These are phyloP conservation scores for Myotis yumanensis DNA, from an alignment of 2,113 vertebrate species.

Conservation along the genomic window DNA sequence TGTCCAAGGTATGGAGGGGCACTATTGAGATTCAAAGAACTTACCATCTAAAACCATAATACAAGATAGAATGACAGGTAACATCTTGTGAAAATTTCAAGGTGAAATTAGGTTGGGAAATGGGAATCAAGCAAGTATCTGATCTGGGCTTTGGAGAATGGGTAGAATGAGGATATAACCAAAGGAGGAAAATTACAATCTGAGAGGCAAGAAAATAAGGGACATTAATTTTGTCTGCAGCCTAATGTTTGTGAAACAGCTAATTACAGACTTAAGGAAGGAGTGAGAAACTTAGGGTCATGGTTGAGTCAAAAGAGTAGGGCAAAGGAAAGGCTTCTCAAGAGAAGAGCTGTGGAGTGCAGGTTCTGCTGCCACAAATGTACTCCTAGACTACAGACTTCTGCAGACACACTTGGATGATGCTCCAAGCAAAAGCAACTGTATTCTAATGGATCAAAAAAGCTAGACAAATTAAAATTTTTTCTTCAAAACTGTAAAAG, in stretches of 20 bases:
- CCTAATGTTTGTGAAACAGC: neutral
- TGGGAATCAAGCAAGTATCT: neutral
- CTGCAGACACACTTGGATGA: neutral
- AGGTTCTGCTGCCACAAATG: neutral
- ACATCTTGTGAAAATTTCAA: neutral
- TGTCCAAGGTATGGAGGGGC: neutral
- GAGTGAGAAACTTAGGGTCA: neutral
- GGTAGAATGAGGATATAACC: neutral
- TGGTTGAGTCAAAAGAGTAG: neutral
- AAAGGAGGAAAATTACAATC: neutral
- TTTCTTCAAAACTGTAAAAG: conserved; percentile 43
- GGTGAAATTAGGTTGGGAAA: neutral
- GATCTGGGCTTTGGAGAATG: neutral
- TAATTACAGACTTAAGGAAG: neutral
- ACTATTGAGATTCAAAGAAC: neutral
- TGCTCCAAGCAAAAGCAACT: neutral
- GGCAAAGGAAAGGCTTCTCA: neutral
- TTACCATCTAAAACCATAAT: neutral
- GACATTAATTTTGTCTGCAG: neutral
- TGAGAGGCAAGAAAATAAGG: neutral
- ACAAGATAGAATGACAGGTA: neutral
- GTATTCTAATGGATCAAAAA: neutral
- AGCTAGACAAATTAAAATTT: neutral
- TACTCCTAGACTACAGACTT: neutral
- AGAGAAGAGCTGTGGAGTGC: neutral